Evolutionary conservation across 2,888 invertebrate genomes (phyloP), one percentile per base, ranked within the genome.

Genomic region (Ennomos erosarius): DNA sequence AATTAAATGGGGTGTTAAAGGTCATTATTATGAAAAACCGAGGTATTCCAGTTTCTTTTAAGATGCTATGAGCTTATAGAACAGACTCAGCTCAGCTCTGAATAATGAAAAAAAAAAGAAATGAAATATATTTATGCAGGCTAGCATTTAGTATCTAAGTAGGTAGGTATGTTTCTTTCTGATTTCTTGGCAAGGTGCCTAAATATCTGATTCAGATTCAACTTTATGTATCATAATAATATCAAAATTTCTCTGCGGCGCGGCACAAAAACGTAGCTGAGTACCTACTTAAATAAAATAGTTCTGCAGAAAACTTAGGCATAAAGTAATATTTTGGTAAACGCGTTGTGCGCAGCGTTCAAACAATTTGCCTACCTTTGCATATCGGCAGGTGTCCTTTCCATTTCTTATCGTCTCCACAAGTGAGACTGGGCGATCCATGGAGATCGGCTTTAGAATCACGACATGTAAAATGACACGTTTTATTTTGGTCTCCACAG

Each of bases 391-490:
- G 77, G 45, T 71, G 72, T 49, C 85, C 87, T n/a, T 74, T 76
- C 92, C 92, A 92, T 33, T 71, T 78, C 68, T 82, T 69, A 49
- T 84, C 76, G 37, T 81, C 76, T 9, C 81, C 82, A 65, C 92
- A 92, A 13, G 65, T 64, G 10, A 88, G 71, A 35, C 67, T 66
- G 9, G 72, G 59, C 10, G 70, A 64, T 36, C 90, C 90, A 46
- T 73, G 71, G 43, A 90, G 65, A 59, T 86, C 81, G 10, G 77
- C 64, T 35, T 71, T 76, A 37, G 75, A 55, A 69, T 88, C 78
- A 11, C 80, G 79, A 64, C 93, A 93, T 6, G 79, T 78, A 63
- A 93, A 90, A 49, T 73, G 78, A 70, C 93, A 93, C 9, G 71
- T 68, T 67, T 79, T 82, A 66, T 78, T 77, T 68, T 67, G 64